A percentile compares a stretch with the other conserved stretches of the same genome.
Conservation (phyloP, 1,140 invertebrate species). For the Neodiprion lecontei region DNA sequence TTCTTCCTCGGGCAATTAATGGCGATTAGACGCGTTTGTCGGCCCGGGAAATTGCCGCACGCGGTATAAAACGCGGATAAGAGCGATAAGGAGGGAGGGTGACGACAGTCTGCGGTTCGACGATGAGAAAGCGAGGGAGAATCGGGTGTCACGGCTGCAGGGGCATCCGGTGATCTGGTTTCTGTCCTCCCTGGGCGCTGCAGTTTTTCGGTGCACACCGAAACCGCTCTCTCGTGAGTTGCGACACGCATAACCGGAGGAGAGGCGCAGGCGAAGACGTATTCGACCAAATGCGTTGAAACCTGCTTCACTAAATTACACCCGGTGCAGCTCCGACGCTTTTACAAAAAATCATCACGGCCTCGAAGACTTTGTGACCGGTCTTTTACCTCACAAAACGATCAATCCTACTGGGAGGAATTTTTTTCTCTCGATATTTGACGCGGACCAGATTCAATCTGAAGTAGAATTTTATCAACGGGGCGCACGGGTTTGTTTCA, state of each 20-base stretch:
- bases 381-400: too few relatives aligned
- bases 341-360: too few relatives aligned
- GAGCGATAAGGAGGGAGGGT: constrained; percentile 14
- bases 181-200: constrained; percentile 42
- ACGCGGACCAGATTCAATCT: too few relatives aligned
- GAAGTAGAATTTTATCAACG: too few relatives aligned
- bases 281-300: constrained; percentile 44
- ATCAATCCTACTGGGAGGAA: too few relatives aligned
- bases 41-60: neutral
- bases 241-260: constrained; percentile 7
- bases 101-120: constrained; percentile 26
- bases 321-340: too few relatives aligned
- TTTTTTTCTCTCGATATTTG: too few relatives aligned
- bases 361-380: too few relatives aligned
- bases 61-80: neutral
- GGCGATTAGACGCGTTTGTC: neutral
- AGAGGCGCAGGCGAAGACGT: constrained; percentile 22
- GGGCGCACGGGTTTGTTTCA: too few relatives aligned
- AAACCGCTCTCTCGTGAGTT: constrained; percentile 11
- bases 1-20: neutral
- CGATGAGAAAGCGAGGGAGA: constrained; percentile 39
- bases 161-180: constrained; percentile 60
- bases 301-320: constrained; percentile 23
- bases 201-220: neutral
- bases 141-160: constrained; percentile 50